Conservation (phyloP, 1,140 invertebrate species). For the Chrysomallon squamiferum region DNA sequence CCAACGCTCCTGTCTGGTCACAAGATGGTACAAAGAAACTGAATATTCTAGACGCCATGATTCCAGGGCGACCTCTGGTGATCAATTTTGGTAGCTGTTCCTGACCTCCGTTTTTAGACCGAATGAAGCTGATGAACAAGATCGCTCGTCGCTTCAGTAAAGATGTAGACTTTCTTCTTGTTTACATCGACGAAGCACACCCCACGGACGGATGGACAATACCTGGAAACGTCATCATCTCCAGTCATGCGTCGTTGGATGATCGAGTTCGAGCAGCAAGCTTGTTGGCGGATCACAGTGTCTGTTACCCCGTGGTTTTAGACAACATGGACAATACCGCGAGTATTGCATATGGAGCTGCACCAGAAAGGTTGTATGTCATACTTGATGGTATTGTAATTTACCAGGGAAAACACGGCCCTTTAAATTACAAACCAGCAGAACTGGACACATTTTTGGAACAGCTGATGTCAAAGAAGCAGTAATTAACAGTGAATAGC, state of each 20-base stretch:
- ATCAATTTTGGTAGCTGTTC: constrained; percentile 46
- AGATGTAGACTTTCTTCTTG: constrained; percentile 34
- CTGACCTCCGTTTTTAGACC: constrained; percentile 47
- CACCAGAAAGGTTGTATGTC: constrained; percentile 33
- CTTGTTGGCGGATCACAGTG: constrained; percentile 8
- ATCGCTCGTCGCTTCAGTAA: constrained; percentile 24
- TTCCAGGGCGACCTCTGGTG: constrained; percentile 31
- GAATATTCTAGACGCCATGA: constrained; percentile 24
- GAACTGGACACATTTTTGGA: constrained; percentile 13
- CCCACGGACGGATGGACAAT: constrained; percentile 36
- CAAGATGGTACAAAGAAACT: constrained; percentile 1
- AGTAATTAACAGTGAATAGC: too few species aligned
- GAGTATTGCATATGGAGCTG: constrained; percentile 15
- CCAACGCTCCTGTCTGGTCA: background rate
- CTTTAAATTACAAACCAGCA: constrained; percentile 18
- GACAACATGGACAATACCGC: constrained; percentile 30
- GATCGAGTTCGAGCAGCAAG: constrained; percentile 23
- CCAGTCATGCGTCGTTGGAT: constrained; percentile 14
- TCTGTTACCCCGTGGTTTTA: constrained; percentile 17
- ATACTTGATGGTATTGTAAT: constrained; percentile 25
- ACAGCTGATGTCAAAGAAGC: background rate
- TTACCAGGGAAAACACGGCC: constrained; percentile 27
- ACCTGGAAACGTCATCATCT: constrained; percentile 1
- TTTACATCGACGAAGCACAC: constrained; percentile 47
- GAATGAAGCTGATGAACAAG: constrained; percentile 28